Percentiles rank a stretch among this genome's conserved stretches.
Conservation (phyloP, 2,113 vertebrate genomes). For the Boleophthalmus pectinirostris region DNA sequence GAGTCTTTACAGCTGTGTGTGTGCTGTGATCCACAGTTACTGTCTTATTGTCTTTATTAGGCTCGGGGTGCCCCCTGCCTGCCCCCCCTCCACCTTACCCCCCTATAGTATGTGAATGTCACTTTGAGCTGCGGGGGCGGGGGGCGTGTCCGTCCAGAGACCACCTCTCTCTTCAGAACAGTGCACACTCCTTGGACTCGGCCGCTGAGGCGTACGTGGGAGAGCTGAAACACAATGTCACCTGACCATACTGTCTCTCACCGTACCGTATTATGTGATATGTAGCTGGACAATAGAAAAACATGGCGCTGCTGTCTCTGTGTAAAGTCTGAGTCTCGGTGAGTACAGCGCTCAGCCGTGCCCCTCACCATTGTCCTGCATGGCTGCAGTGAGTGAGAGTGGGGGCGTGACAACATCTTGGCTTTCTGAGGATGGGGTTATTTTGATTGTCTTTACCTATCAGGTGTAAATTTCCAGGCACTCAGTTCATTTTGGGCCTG, state of each 20-base stretch:
- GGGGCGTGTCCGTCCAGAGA: conserved; percentile 82
- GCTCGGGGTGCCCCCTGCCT: conserved; percentile 90
- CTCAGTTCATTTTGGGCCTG: conserved; percentile 99
- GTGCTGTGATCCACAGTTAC: conserved; percentile 87
- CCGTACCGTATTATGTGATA: conserved; percentile 88
- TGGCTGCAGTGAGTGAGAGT: conserved; percentile 97
- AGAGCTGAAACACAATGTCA: conserved; percentile 99
- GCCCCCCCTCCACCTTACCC: conserved; percentile 90
- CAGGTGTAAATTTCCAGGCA: conserved; percentile 99
- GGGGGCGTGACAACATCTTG: conserved; percentile 99
- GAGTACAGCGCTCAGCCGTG: conserved; percentile 94
- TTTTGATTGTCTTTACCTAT: conserved; percentile 99
- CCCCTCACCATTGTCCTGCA: conserved; percentile 89
- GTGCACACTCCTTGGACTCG: conserved; percentile 94
- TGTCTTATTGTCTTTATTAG: conserved; percentile 86
- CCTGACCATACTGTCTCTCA: conserved; percentile 96
- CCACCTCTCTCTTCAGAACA: conserved; percentile 93
- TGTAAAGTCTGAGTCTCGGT: conserved; percentile 95
- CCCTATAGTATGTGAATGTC: conserved; percentile 88
- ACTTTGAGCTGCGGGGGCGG: conserved; percentile 77
- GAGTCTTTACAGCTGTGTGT: conserved; percentile 88
- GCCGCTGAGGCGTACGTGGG: conserved; percentile 87
- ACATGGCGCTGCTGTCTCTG: conserved; percentile 79
- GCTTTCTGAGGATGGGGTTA: conserved; percentile 89
- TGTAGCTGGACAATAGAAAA: conserved; percentile 90